Percentiles rank a stretch among this genome's conserved stretches.
These are phyloP conservation scores for Molossus alvarezi DNA, from an alignment of 2,797 vertebrate genomes.

Conservation along the genomic window DNA sequence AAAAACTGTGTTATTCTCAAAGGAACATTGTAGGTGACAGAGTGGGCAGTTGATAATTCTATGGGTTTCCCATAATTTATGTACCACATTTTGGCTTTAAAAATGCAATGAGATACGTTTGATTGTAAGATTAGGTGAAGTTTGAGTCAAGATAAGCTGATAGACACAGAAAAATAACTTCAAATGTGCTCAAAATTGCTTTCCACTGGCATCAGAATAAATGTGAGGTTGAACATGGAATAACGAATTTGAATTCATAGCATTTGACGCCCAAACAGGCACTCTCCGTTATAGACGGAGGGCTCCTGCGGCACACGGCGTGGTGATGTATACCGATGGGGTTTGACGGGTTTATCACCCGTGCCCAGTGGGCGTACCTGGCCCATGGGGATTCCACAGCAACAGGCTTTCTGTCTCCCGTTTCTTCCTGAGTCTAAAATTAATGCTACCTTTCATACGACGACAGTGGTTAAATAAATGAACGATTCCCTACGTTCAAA, in stretches of 20 bases:
- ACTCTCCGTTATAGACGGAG: not conserved
- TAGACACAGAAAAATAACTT: constrained; percentile 2
- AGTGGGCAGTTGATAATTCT: not conserved
- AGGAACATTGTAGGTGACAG: constrained; percentile 12
- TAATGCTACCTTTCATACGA: constrained; percentile 17
- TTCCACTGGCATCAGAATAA: not conserved
- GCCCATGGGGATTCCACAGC: not conserved
- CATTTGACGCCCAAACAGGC: not conserved
- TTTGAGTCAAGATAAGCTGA: constrained; percentile 43
- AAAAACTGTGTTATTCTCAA: not conserved
- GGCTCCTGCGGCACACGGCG: not conserved
- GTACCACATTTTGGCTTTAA: constrained; percentile 44
- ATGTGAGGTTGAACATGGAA: not conserved
- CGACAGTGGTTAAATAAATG: not conserved
- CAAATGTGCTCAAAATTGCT: not conserved
- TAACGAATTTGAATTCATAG: not conserved
- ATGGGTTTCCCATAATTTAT: constrained; percentile 31
- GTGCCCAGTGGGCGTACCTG: not conserved
- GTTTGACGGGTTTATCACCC: not conserved
- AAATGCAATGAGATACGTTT: constrained; percentile 41
- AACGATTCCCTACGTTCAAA: not conserved
- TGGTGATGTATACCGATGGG: too few species aligned
- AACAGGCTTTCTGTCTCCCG: not conserved
- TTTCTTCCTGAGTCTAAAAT: not conserved
- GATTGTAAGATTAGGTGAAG: constrained; percentile 40